These are phyloP conservation scores for Pteronotus mesoamericanus DNA, from an alignment of 2,797 vertebrate species.

Conservation along the genomic window DNA sequence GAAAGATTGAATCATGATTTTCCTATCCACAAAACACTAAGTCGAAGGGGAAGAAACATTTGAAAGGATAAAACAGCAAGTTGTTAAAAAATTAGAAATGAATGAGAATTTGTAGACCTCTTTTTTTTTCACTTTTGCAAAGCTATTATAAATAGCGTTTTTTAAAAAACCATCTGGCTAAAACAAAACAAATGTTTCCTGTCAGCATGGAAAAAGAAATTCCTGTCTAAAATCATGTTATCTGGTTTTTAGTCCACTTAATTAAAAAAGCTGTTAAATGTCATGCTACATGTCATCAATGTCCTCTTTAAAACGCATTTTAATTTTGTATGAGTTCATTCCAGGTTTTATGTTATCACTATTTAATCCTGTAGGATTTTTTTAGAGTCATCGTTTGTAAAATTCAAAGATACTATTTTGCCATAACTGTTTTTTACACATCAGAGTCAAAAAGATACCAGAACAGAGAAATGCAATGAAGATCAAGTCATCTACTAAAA, in stretches of 20 bases:
- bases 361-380: slow-evolving; percentile 42
- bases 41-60: slow-evolving; percentile 44
- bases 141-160: slow-evolving; percentile 62
- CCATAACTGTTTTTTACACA: background rate
- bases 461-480: background rate
- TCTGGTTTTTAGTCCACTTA: slow-evolving; percentile 68
- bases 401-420: slow-evolving; percentile 40
- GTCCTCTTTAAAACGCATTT: slow-evolving; percentile 59
- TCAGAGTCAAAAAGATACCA: slow-evolving; percentile 31
- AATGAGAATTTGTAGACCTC: slow-evolving; percentile 64
- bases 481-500: slow-evolving; percentile 18
- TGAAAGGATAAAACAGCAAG: slow-evolving; percentile 44
- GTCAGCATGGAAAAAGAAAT: slow-evolving; percentile 73
- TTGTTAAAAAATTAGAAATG: slow-evolving; percentile 38
- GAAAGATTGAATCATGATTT: slow-evolving; percentile 29
- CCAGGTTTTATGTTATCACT: slow-evolving; percentile 55
- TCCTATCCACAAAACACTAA: slow-evolving; percentile 32
- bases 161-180: slow-evolving; percentile 48
- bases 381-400: slow-evolving; percentile 46
- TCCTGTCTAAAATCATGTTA: slow-evolving; percentile 66
- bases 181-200: slow-evolving; percentile 78
- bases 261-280: slow-evolving; percentile 74
- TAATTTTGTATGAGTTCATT: slow-evolving; percentile 60
- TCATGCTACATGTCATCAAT: slow-evolving; percentile 69
- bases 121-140: slow-evolving; percentile 59